Evolutionary conservation across 2,113 vertebrate species (phyloP).

Genomic region (Ondatra zibethicus): DNA sequence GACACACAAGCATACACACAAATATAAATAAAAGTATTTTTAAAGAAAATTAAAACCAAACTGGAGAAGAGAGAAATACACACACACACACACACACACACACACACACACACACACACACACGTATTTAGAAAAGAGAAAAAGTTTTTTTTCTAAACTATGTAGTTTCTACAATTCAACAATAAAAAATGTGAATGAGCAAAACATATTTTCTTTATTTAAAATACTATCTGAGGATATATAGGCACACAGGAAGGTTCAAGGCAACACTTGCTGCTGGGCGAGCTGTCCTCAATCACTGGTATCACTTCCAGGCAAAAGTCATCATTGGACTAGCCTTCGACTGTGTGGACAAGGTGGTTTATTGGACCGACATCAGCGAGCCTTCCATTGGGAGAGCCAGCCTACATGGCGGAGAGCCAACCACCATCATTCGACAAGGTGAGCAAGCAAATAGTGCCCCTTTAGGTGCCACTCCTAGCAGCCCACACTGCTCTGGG

Average conservation of each 20-base stretch:
- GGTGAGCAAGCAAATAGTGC: conserved; percentile 82
- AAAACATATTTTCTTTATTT: not conserved
- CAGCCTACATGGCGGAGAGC: conserved; percentile 91
- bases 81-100: not conserved
- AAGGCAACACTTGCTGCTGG: too few species aligned
- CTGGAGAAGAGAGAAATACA: not conserved
- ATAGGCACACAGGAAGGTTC: not conserved
- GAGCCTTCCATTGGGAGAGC: conserved; percentile 94
- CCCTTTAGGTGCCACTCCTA: not conserved
- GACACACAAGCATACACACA: not conserved
- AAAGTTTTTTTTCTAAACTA: not conserved
- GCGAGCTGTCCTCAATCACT: not conserved
- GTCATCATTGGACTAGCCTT: conserved; percentile 95
- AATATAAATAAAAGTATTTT: not conserved
- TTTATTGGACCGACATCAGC: conserved; percentile 97
- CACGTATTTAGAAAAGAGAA: not conserved
- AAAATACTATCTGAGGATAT: not conserved
- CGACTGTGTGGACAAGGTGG: conserved; percentile 94
- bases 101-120: too few species aligned
- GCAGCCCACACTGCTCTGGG: not conserved
- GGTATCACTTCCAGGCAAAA: conserved; percentile 88
- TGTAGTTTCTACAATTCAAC: not conserved
- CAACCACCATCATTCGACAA: conserved; percentile 89
- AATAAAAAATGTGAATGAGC: not conserved
- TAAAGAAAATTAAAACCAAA: not conserved